Evolutionary conservation across 2,888 invertebrate genomes (phyloP).

Genomic region (Aleiodes leptofemur): DNA sequence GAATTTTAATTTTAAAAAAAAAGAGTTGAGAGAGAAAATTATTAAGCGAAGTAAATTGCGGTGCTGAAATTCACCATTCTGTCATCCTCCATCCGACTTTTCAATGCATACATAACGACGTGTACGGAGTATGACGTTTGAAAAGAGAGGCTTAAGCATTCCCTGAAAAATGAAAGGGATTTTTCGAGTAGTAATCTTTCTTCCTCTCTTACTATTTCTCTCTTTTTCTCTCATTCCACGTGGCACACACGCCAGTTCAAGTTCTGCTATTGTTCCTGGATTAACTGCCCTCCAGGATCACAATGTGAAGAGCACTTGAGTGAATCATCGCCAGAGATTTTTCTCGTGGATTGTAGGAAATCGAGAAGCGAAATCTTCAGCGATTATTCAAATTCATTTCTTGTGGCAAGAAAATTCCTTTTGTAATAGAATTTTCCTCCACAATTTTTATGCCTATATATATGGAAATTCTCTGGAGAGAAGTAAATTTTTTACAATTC

Average conservation of each 20-base stretch:
- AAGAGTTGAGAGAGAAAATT: no score
- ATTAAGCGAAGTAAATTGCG: slow-evolving; percentile 9
- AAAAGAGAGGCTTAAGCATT: slow-evolving; percentile 50
- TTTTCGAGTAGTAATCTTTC: slow-evolving; percentile 52
- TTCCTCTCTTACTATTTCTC: no score
- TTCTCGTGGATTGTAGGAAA: slow-evolving; percentile 35
- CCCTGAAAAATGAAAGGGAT: slow-evolving; percentile 54
- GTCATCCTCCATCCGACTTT: slow-evolving; percentile 48
- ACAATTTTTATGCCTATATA: no score
- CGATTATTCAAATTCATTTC: no score
- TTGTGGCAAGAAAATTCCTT: no score
- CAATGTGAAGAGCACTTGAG: slow-evolving; percentile 18
- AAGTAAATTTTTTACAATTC: no score
- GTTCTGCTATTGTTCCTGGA: slow-evolving; percentile 64
- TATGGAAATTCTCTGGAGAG: no score
- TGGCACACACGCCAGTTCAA: slow-evolving; percentile 15
- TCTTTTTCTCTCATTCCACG: neutral
- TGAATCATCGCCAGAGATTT: slow-evolving; percentile 42
- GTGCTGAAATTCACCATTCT: slow-evolving; percentile 36
- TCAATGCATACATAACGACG: slow-evolving; percentile 28
- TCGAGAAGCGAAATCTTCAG: no score
- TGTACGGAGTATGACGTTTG: slow-evolving; percentile 35
- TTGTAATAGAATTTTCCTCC: no score
- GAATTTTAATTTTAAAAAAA: no score
- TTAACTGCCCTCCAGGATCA: slow-evolving; percentile 56